These are phyloP conservation scores for Redunca redunca DNA, from an alignment of 2,113 vertebrate species.

Conservation along the genomic window DNA sequence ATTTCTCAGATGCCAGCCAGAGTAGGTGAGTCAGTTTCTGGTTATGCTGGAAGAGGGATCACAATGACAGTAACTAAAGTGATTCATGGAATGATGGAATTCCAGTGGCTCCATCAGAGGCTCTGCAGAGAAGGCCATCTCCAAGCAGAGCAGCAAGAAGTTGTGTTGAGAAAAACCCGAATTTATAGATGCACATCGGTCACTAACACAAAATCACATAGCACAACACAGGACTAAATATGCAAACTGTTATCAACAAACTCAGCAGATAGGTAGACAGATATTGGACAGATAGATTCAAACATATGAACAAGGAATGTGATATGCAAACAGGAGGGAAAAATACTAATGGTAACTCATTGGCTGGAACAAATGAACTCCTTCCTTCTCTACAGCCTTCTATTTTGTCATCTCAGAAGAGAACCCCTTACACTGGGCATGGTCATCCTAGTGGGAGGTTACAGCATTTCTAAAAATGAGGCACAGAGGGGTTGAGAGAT, in stretches of 20 bases:
- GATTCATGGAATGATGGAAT: background rate
- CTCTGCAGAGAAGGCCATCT: background rate
- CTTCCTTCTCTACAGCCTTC: background rate
- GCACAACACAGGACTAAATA: background rate
- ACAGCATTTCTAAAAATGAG: background rate
- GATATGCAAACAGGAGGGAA: background rate
- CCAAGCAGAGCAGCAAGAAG: background rate
- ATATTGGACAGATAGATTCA: background rate
- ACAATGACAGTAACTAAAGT: background rate
- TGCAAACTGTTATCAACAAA: background rate
- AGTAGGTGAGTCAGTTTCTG: conserved; percentile 28
- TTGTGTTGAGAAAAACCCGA: background rate
- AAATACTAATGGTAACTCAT: background rate
- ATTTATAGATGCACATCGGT: background rate
- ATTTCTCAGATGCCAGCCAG: background rate
- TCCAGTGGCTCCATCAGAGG: background rate
- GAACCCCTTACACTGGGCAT: background rate
- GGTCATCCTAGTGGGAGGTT: background rate
- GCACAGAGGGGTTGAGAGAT: background rate
- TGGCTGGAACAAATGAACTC: background rate
- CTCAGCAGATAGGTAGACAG: background rate
- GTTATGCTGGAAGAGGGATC: background rate
- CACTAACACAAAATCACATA: background rate
- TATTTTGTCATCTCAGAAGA: background rate
- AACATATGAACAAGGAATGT: background rate